Evolutionary conservation across 1,140 invertebrate species (phyloP), one percentile per base, ranked within the genome.

Genomic region (Drosophila auraria): DNA sequence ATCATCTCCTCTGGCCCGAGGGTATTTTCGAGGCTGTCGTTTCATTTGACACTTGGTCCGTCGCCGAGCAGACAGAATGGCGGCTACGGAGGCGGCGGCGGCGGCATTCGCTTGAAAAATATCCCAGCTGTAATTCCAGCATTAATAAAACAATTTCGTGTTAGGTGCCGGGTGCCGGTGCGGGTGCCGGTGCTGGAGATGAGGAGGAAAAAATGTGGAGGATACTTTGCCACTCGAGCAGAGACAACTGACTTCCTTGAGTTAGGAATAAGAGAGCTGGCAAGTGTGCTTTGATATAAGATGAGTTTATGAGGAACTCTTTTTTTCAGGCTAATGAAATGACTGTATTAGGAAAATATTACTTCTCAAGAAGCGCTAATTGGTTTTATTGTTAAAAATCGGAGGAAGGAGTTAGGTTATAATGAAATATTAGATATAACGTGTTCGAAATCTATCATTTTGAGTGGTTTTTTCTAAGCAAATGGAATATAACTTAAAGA

Each of bases 41-140:
- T 78, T 59, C 72, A 77, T 75, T 77, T 77, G 74, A 77, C 74
- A 77, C 74, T 77, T 77, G 59, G 72, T 75, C 72, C 59, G 42
- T n/a, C 42, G 42, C 23, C 42, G 23, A 14, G 12, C 8, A 66
- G 45, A 77, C 61, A 53, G 40, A 49, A 42, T 54, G 60, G 60
- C 60, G 54, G 36, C 51, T 2, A 5, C 30, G 50, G 27, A 9
- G 38, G 3, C 33, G 33, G 53, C 20, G 33, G 53, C 20, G 20
- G 20, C 63, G 38, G 42, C 59, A 49, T 75, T 75, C 50, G 40
- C 38, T 56, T 54, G 72, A 75, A 74, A 65, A 74, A 56, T 71
- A 38, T 72, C 36, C 50, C 70, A 60, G 42, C 70, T 71, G 54
- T 73, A 71, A 72, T 72, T 60, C 70, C 70, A 72, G 56, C 27